Evolutionary conservation across 2,888 invertebrate species (phyloP), one percentile per base, ranked within the genome.

Genomic region (Microdon myrmicae): DNA sequence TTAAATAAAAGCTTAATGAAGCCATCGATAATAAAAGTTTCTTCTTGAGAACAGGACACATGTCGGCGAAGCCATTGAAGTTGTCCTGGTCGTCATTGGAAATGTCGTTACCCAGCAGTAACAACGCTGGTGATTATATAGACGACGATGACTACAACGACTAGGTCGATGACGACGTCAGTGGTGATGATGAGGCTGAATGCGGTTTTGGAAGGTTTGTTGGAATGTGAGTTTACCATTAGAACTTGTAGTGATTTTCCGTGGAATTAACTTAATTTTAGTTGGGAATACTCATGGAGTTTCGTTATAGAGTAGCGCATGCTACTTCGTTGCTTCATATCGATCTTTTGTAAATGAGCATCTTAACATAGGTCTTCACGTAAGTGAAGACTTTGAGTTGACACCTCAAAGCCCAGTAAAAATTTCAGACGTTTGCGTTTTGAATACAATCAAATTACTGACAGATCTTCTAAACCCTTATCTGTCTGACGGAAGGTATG

Each of bases 1-100:
- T 70, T 72, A 72, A 75, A 75, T 74, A 69, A 71, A 71, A 71
- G 70, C 76, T 71, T 74, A 74, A 74, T 75, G 74, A 73, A 72
- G 72, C 71, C 56, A 67, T 68, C 67, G 60, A 67, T 68, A 68
- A 68, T 67, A 67, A 67, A 68, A 67, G 60, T 68, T 67, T 54
- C 53, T 43, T 34, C 58, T 29, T 39, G 26, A 61, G 29, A 48
- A 28, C 38, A 47, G 22, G 60, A 61, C 61, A 44, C 54, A 53
- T 68, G 26, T 55, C 66, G 55, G n/a, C 44, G 41, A 51, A 45
- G 34, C 59, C 67, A 68, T 68, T 69, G 69, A 67, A 28, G 9
- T 17, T 12, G 10, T 17, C 25, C 48, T 51, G 68, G 69, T 70
- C 68, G 67, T 71, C 26, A 12, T 53, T 58, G 60, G 37, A 34